Conservation (phyloP, 2,113 vertebrate species). For the Hippotragus niger region DNA sequence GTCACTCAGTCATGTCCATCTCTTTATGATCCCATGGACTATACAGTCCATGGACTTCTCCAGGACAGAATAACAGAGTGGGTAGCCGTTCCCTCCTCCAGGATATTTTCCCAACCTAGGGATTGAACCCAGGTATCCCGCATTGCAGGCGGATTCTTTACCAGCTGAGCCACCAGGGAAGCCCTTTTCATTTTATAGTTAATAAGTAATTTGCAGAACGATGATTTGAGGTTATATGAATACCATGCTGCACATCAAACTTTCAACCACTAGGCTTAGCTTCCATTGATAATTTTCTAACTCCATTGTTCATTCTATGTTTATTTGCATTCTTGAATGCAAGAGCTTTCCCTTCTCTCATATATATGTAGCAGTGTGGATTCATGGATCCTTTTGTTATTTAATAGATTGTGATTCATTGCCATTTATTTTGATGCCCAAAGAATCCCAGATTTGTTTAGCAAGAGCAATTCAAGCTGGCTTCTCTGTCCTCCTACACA, state of each 20-base stretch:
- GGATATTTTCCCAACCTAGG: neutral
- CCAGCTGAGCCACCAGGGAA: neutral
- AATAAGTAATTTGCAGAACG: neutral
- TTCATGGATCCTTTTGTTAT: neutral
- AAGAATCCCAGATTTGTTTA: neutral
- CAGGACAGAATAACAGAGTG: neutral
- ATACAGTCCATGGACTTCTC: neutral
- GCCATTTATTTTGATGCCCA: neutral
- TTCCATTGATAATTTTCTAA: neutral
- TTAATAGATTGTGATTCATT: neutral
- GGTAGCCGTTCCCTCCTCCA: neutral
- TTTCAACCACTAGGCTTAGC: neutral
- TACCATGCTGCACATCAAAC: neutral
- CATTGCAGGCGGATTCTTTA: neutral
- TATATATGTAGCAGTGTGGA: neutral
- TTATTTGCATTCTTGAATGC: neutral
- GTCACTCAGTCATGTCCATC: neutral
- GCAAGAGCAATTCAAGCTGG: neutral
- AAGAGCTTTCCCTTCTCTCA: neutral
- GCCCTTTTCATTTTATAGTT: neutral
- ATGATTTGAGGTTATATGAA: neutral
- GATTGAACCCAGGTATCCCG: neutral
- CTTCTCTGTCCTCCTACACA: neutral
- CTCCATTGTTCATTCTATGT: neutral
- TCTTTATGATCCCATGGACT: neutral